Base-by-base conservation (phyloP, 2,113 vertebrate species). In the Epinephelus cyanopodus region DNA sequence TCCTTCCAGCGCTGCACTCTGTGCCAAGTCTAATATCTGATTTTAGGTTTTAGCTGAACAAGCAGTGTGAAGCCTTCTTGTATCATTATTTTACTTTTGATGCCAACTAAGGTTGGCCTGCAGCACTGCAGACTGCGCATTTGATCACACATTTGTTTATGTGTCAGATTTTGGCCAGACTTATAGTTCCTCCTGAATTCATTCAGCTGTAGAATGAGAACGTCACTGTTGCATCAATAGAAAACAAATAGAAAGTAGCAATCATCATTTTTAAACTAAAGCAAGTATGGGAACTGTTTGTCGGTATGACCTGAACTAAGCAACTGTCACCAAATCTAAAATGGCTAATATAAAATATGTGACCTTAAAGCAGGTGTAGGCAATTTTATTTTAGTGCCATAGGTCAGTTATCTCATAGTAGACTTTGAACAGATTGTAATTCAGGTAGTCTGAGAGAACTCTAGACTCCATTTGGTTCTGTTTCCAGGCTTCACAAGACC, bases 21-120 rank as follows among this genome's bases (percentile, higher is more conserved):
- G 14, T 50, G 75, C 83, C 72, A 79, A 77, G 71, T 83, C 67
- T 68, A n/a, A 79, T 79, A 74, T 89, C 83, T 79, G 63, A 54
- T 9, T 17, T 10, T 6, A 47, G 70, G 33, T 58, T 85, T 86
- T 23, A 80, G 84, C 78, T 86, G 63, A 78, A 66, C 57, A 54
- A 69, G 85, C 78, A 62, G 53, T 61, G 19, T 25, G 39, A 65
- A n/a, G 56, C 67, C 7, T 27, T 61, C 37, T 76, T 53, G 6
- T 64, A 72, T 62, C 27, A 50, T 60, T 61, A 64, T 47, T 66
- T 68, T 8, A 23, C 53, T 37, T 42, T 19, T 27, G 54, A 48
- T 62, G 62, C 29, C n/a, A 58, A 7, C 56, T 53, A 58, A 66
- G 50, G 33, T 80, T 52, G 60, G 64, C 27, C 45, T 61, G 68